Evolutionary conservation across 2,797 vertebrate species (phyloP).

Genomic region (Vespertilio murinus): DNA sequence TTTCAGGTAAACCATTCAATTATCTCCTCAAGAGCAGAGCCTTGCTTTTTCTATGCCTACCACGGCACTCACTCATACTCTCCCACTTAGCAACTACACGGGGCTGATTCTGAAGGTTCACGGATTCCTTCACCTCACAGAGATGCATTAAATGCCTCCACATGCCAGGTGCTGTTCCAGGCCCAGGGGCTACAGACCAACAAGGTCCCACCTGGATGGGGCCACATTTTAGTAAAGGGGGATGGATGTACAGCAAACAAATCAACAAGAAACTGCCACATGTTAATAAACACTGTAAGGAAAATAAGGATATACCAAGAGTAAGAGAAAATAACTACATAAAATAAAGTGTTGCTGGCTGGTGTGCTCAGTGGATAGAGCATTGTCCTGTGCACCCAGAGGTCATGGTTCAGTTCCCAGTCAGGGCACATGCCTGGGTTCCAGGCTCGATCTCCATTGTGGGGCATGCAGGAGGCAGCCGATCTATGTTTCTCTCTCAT

Average conservation of each 20-base stretch:
- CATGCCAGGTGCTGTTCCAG: background rate
- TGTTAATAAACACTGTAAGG: background rate
- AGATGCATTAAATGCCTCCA: background rate
- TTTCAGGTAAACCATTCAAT: background rate
- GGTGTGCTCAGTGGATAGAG: too few species aligned
- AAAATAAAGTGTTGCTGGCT: background rate
- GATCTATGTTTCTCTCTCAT: too few species aligned
- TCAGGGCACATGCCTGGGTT: too few species aligned
- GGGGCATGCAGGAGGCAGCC: too few species aligned
- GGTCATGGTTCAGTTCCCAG: background rate
- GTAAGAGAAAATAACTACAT: background rate
- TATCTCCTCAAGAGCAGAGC: background rate
- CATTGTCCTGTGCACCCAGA: rapidly evolving
- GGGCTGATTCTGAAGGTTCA: background rate
- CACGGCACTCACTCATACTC: background rate
- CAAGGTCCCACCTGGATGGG: too few species aligned
- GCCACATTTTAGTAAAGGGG: background rate
- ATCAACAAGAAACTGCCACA: background rate
- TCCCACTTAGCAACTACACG: background rate
- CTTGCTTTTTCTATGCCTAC: background rate
- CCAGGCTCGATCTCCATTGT: too few species aligned
- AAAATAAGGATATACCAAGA: background rate
- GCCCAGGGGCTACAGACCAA: background rate
- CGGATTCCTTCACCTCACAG: background rate
- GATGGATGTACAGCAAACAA: background rate